Evolutionary conservation across 2,888 invertebrate genomes (phyloP).

Genomic region (Parapristionchus giblindavisi): DNA sequence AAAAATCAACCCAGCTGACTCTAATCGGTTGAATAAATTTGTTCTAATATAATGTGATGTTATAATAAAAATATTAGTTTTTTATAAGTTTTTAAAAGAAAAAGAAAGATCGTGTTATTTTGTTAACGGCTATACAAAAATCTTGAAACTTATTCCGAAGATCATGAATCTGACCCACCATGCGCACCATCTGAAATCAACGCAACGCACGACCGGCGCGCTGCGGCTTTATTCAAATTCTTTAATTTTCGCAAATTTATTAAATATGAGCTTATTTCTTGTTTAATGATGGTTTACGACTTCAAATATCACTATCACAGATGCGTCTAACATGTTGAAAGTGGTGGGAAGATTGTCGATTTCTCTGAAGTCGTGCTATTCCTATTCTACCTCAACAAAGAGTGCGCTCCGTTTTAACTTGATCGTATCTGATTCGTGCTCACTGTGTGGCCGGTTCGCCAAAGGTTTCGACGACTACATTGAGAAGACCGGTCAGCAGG

Average conservation of each 20-base stretch:
- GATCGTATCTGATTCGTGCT: conserved; percentile 41
- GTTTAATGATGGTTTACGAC: background rate
- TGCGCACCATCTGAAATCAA: background rate
- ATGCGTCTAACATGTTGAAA: conserved; percentile 10
- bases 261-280: background rate
- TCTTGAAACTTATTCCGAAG: too few relatives aligned
- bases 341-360: background rate
- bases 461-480: conserved; percentile 37
- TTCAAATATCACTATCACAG: background rate
- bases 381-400: conserved; percentile 1
- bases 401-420: conserved; percentile 20
- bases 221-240: background rate
- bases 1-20: too few relatives aligned
- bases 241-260: background rate
- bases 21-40: too few relatives aligned
- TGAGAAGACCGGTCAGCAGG: too few relatives aligned
- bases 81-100: too few relatives aligned
- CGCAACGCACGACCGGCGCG: background rate
- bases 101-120: too few relatives aligned
- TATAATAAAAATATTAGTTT: too few relatives aligned
- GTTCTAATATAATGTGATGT: too few relatives aligned
- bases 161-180: too few relatives aligned
- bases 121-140: too few relatives aligned
- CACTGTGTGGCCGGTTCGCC: conserved; percentile 43
- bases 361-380: too few relatives aligned